Evolutionary conservation across 1,140 invertebrate genomes (phyloP).

Genomic region (Diploscapter pachys): DNA sequence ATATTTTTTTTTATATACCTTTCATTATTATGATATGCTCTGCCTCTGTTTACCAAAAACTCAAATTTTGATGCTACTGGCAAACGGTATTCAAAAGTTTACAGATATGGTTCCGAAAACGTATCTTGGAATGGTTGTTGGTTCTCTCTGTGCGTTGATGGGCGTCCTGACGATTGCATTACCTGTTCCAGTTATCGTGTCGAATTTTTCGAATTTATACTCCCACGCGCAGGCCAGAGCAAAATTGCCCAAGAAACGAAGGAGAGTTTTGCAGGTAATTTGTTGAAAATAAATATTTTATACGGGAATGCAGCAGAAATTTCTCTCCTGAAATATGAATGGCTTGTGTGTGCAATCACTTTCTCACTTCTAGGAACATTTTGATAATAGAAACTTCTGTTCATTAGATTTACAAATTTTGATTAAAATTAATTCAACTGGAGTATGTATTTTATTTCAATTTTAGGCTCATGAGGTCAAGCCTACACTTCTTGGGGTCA

Average conservation of each 20-base stretch:
- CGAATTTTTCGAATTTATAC: constrained; percentile 89
- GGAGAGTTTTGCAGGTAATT: constrained; percentile 79
- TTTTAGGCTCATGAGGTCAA: constrained; percentile 43
- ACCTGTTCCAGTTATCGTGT: constrained; percentile 86
- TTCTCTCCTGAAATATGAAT: too few species aligned
- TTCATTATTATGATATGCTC: not conserved
- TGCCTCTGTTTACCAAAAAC: not conserved
- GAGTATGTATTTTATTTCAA: too few species aligned
- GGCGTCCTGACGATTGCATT: constrained; percentile 86
- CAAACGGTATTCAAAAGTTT: constrained; percentile 2
- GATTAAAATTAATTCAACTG: too few species aligned
- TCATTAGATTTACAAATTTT: too few species aligned
- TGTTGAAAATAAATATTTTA: not conserved
- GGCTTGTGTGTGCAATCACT: too few species aligned
- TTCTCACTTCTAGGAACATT: too few species aligned
- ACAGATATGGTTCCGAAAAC: constrained; percentile 23
- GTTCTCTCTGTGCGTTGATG: constrained; percentile 79
- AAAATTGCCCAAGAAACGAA: constrained; percentile 79
- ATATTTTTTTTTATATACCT: constrained; percentile 68
- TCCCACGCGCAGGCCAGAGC: constrained; percentile 83
- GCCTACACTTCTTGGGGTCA: constrained; percentile 26
- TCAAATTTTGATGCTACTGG: constrained; percentile 7
- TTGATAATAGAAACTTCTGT: too few species aligned
- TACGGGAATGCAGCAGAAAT: not conserved
- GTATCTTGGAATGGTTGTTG: constrained; percentile 72